A percentile compares a stretch with the other conserved stretches of the same genome.
Conservation (phyloP, 2,113 vertebrate genomes). For the Coptodon rendalli region DNA sequence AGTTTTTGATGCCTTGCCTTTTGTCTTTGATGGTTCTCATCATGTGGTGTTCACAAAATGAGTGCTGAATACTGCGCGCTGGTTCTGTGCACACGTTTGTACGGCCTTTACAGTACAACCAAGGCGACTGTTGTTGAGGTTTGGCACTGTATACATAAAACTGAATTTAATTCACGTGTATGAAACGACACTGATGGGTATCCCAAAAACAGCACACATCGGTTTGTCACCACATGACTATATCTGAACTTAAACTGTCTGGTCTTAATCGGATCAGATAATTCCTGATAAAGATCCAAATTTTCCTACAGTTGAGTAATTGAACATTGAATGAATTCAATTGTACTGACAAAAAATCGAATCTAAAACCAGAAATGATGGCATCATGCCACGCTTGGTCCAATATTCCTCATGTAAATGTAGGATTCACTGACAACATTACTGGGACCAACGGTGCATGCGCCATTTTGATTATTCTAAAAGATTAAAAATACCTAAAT, state of each 20-base stretch:
- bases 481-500: neutral
- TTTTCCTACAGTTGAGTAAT: neutral
- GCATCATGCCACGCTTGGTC: neutral
- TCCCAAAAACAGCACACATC: neutral
- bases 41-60: neutral
- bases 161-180: neutral
- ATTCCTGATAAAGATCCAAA: neutral
- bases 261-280: neutral
- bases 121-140: neutral
- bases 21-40: slow-evolving; percentile 32
- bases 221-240: neutral
- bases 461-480: neutral
- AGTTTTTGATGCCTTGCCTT: neutral
- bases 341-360: fast-evolving
- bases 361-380: neutral
- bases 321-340: neutral
- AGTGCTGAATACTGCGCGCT: neutral
- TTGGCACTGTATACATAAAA: neutral
- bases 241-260: neutral
- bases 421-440: neutral
- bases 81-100: neutral
- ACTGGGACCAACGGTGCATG: neutral
- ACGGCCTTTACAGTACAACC: neutral
- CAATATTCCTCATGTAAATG: neutral
- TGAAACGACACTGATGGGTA: neutral